Percentiles rank a stretch among this genome's conserved stretches.
Conservation (phyloP, 1,140 invertebrate species). For the Diachasma alloeum region DNA sequence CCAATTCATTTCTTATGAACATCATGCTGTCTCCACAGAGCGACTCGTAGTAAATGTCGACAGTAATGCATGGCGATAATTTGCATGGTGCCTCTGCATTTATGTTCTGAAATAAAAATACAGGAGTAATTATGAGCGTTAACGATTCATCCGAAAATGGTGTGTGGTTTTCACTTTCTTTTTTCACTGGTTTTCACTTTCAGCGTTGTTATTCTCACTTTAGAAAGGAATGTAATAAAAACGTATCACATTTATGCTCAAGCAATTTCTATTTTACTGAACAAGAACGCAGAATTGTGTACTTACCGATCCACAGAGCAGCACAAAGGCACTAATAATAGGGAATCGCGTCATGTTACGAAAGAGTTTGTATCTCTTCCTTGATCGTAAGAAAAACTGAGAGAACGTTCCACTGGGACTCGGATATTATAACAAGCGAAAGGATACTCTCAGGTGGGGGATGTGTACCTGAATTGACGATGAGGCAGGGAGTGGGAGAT, state of each 20-base stretch:
- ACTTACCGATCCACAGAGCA: not conserved
- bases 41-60: conserved; percentile 79
- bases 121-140: too few species aligned
- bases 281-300: conserved; percentile 38
- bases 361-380: not conserved
- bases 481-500: not conserved
- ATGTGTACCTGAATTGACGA: not conserved
- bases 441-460: not conserved
- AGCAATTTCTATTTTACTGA: conserved; percentile 36
- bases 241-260: conserved; percentile 31
- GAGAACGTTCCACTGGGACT: not conserved
- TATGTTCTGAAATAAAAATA: conserved; percentile 13
- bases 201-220: too few species aligned
- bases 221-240: too few species aligned
- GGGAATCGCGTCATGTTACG: not conserved
- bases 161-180: too few species aligned
- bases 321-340: not conserved
- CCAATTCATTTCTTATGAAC: conserved; percentile 70
- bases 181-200: too few species aligned
- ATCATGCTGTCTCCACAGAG: conserved; percentile 79
- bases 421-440: not conserved
- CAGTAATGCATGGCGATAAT: conserved; percentile 6
- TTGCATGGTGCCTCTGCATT: not conserved
- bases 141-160: too few species aligned
- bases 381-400: not conserved